Conservation (phyloP, 2,113 vertebrate species). For the Melanerpes aurifrons region DNA sequence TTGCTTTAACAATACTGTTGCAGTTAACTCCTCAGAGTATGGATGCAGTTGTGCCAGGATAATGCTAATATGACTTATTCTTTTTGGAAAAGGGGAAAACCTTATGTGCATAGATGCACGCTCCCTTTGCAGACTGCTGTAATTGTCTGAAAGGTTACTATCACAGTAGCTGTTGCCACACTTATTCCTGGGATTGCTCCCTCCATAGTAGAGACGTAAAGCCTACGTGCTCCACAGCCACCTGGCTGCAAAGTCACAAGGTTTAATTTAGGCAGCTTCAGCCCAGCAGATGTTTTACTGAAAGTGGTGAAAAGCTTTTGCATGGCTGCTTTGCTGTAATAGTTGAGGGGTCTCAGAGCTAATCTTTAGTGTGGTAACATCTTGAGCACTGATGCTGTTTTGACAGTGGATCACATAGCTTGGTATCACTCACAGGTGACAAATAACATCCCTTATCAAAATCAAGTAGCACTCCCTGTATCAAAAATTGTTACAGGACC, state of each 20-base stretch:
- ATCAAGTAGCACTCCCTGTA: neutral
- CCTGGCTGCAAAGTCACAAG: neutral
- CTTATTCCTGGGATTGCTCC: neutral
- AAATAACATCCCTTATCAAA: neutral
- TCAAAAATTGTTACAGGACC: neutral
- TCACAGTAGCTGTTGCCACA: neutral
- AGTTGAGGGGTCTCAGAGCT: neutral
- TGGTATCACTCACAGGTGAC: neutral
- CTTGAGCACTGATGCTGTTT: fast-evolving
- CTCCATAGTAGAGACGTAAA: neutral
- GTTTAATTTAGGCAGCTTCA: neutral
- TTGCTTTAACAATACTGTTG: conserved; percentile 2
- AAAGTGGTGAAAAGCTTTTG: neutral
- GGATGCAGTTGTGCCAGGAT: neutral
- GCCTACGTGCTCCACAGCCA: fast-evolving
- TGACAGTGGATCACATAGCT: neutral
- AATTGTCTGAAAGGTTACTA: neutral
- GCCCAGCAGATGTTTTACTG: neutral
- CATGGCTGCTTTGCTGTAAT: neutral
- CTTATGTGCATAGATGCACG: neutral
- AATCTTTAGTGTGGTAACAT: too few relatives aligned
- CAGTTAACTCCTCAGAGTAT: neutral
- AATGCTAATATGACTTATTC: neutral
- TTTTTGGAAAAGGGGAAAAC: neutral
- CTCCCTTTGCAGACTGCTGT: neutral